Percentiles rank a stretch among this genome's conserved stretches.
Evolutionary conservation across 2,113 vertebrate species (phyloP).

Genomic region (Lathamus discolor): DNA sequence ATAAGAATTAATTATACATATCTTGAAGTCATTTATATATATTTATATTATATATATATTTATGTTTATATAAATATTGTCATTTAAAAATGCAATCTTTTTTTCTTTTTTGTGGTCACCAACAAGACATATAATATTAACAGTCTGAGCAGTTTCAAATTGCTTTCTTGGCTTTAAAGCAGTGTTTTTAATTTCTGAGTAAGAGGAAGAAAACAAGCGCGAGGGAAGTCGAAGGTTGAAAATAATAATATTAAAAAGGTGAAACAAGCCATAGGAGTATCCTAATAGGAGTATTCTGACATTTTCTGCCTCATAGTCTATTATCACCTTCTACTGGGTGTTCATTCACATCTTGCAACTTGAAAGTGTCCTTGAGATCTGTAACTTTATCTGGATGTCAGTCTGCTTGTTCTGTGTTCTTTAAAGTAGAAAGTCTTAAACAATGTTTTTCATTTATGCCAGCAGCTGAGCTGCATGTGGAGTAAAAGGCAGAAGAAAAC

Average conservation of each 20-base stretch:
- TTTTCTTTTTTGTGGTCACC: not conserved
- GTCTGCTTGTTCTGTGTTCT: not conserved
- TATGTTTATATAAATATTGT: not conserved
- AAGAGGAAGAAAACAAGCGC: not conserved
- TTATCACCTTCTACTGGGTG: not conserved
- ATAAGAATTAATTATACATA: not conserved
- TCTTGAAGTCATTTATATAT: not conserved
- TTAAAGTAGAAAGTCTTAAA: conserved; percentile 7
- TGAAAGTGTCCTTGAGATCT: conserved; percentile 39
- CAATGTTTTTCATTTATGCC: not conserved
- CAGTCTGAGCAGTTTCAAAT: not conserved
- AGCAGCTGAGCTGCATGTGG: not conserved
- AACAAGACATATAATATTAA: not conserved
- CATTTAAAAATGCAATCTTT: not conserved
- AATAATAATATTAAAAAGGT: not conserved
- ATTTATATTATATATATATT: no score
- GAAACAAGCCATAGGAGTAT: not conserved
- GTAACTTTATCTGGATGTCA: conserved; percentile 5
- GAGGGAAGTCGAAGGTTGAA: not conserved
- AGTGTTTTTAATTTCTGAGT: not conserved
- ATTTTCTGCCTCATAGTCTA: conserved; percentile 2
- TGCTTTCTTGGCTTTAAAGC: not conserved
- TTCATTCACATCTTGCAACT: conserved; percentile 12
- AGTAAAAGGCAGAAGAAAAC: not conserved
- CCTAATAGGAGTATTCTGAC: not conserved